phyloP scores from a whole-genome alignment of 2,797 vertebrate species.

The Crocodylus rhombifer region DNA sequence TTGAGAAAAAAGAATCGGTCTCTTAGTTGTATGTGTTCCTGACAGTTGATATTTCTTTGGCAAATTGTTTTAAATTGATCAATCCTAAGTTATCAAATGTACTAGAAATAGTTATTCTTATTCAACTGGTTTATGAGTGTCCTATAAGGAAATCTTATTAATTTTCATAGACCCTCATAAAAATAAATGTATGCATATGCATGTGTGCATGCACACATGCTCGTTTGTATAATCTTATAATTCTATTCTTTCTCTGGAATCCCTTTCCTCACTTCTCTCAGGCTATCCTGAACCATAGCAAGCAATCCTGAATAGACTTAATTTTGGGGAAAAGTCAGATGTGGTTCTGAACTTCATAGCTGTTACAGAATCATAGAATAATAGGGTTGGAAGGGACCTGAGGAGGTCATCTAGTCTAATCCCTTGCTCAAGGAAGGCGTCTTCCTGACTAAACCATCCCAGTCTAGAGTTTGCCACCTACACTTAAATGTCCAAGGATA shows the following conservation, averaged over 20 bases:
- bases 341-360: neutral
- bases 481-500: no score
- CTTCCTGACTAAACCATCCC: no score
- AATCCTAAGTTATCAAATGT: neutral
- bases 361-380: neutral
- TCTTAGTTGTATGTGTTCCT: neutral
- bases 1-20: neutral
- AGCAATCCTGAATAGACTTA: neutral
- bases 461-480: no score
- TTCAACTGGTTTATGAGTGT: neutral
- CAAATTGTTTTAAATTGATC: neutral
- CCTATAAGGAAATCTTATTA: neutral
- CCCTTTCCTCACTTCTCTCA: neutral
- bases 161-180: no score
- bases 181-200: neutral
- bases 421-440: no score
- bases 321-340: slow-evolving; percentile 20
- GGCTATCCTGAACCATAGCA: neutral
- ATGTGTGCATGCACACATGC: neutral
- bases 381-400: no score
- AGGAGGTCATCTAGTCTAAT: no score
- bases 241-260: neutral
- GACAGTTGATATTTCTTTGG: neutral
- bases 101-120: neutral
- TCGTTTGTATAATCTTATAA: neutral